A percentile compares a stretch with the other conserved stretches of the same genome.
These are phyloP conservation scores for Thaleichthys pacificus DNA, from an alignment of 2,797 vertebrate genomes.

Conservation along the genomic window DNA sequence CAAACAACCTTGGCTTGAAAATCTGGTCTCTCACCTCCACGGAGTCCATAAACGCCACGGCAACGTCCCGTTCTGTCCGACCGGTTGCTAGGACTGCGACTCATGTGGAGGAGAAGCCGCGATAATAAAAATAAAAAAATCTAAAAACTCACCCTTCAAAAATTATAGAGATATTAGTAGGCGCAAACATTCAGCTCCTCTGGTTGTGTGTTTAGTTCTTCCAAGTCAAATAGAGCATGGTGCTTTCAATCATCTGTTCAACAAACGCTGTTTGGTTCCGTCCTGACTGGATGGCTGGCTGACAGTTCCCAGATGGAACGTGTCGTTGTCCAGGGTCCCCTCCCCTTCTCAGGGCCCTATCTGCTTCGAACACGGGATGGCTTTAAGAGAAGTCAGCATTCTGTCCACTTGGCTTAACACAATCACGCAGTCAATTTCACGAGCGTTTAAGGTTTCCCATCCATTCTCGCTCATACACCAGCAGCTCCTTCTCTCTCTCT, in stretches of 20 bases:
- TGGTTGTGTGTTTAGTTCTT: background rate
- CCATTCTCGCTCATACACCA: slow-evolving; percentile 5
- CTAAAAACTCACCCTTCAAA: no score
- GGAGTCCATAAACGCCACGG: background rate
- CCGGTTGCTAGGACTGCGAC: background rate
- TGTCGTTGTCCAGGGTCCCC: slow-evolving; percentile 26
- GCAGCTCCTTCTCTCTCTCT: background rate
- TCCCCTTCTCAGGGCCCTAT: background rate
- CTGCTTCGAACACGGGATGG: background rate
- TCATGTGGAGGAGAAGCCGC: no score
- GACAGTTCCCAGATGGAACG: slow-evolving; percentile 9
- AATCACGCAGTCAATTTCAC: slow-evolving; percentile 17
- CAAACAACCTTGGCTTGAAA: background rate
- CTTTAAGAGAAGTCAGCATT: slow-evolving; percentile 56
- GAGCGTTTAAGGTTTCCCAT: slow-evolving; percentile 7
- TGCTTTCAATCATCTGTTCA: background rate
- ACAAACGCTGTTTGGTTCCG: no score
- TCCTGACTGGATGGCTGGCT: background rate
- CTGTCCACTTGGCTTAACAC: slow-evolving; percentile 41
- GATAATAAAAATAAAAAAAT: no score
- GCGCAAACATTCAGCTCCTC: no score
- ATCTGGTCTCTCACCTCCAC: slow-evolving; percentile 12
- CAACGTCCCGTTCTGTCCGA: background rate
- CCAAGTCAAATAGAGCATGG: no score
- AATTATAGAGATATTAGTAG: no score